Base-by-base conservation (phyloP, 2,113 vertebrate species). In the Eulemur macaco region DNA sequence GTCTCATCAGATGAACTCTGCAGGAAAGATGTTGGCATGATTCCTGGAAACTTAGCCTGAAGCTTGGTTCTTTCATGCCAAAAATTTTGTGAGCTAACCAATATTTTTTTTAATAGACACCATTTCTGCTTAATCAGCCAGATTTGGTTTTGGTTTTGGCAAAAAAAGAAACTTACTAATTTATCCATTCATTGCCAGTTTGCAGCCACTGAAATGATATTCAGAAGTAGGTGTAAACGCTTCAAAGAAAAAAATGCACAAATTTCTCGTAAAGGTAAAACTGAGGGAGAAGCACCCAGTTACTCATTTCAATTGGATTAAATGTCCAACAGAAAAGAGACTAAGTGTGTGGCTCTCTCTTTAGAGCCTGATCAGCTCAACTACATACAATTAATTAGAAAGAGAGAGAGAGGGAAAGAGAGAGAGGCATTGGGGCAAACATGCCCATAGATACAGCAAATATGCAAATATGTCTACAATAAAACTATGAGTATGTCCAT, bases 21-120 rank as follows among this genome's bases (percentile, higher is more conserved):
- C 6, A 54, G 25, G 63, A 83, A 60, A 54, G 52, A 39, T 60
- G 23, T 50, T 27, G 45, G 80, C 78, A 45, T 63, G 68, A 68
- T 56, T 89, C 54, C 68, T 64, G 78, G 87, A 86, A 92, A 81
- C 31, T 15, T 94, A 69, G 23, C 56, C 23, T 78, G 39, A 78
- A 83, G 52, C 20, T 50, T 78, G 50, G 20, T 71, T 91, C 27
- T 94, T 1, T 39, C n/a, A 25, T 5, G 47, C 63, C 64, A 76
- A 81, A 95, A 58, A 42, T 23, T 50, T 31, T 92, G 54, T 83
- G 52, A 91, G 50, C 18, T 39, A n/a, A 14, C 56, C 66, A 31
- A 27, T 58, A 23, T 93, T 88, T 69, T 69, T 80, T 96, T 84
- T 50, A 87, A 69, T 91, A 77, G 58, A 94, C 10, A 73, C 23